Evolutionary conservation across 2,797 vertebrate species (phyloP).

Genomic region (Lepus townsendii): DNA sequence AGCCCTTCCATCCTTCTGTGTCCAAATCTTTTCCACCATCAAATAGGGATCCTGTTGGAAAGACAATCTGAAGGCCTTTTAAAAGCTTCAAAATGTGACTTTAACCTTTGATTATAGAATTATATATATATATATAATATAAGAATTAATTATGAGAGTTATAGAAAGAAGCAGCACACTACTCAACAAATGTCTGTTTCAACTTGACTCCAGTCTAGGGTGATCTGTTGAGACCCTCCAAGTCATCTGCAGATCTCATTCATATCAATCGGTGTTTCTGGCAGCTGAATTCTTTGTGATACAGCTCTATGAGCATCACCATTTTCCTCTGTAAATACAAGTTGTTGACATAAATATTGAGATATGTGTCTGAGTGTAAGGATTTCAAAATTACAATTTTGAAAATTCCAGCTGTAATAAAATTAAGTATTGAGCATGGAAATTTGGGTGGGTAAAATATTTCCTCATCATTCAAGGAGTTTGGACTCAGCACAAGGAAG

Average conservation of each 20-base stretch:
- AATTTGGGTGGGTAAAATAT: conserved; percentile 72
- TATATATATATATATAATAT: no score
- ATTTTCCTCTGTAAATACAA: not conserved
- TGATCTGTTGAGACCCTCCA: not conserved
- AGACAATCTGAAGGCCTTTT: not conserved
- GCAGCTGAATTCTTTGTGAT: not conserved
- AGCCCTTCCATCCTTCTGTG: not conserved
- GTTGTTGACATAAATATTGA: not conserved
- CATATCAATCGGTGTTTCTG: not conserved
- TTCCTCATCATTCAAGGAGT: conserved; percentile 68
- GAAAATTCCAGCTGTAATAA: conserved; percentile 67
- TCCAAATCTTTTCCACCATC: conserved; percentile 16
- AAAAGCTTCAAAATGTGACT: conserved; percentile 62
- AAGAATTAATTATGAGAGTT: conserved; percentile 60
- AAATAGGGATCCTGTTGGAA: not conserved
- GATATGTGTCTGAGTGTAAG: conserved; percentile 65
- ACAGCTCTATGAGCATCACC: not conserved
- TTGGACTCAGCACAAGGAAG: not conserved
- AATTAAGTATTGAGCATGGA: conserved; percentile 72
- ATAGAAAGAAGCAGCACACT: conserved; percentile 68
- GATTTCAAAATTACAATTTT: conserved; percentile 70
- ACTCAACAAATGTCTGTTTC: not conserved
- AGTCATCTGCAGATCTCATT: not conserved
- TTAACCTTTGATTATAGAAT: conserved; percentile 69
- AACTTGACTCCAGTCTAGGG: not conserved